phyloP scores from a whole-genome alignment of 2,113 vertebrate species.

The Apeltes quadracus region DNA sequence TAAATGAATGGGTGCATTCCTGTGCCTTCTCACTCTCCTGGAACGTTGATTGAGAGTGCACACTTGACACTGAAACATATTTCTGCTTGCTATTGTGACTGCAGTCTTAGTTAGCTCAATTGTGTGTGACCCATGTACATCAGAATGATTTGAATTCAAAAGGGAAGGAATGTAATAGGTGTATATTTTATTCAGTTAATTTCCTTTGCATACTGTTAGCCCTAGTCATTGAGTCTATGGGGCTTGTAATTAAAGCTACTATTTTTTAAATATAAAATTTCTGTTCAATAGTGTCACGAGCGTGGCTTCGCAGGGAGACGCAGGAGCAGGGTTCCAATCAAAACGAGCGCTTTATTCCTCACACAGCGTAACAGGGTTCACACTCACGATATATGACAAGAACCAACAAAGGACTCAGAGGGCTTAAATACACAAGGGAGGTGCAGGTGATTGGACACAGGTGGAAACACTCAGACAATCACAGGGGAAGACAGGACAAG shows the following conservation, averaged over 20 bases:
- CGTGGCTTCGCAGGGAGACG: too few relatives aligned
- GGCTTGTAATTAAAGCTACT: too few relatives aligned
- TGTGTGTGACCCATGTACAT: conserved; percentile 10
- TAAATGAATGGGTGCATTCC: conserved; percentile 6
- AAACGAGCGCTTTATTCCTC: too few relatives aligned
- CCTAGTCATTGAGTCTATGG: neutral
- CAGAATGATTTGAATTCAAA: conserved; percentile 33
- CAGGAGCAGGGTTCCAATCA: too few relatives aligned
- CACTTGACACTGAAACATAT: conserved; percentile 42
- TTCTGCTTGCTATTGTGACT: conserved; percentile 29
- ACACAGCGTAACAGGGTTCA: too few relatives aligned
- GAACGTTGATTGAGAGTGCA: conserved; percentile 32
- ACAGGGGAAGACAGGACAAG: too few relatives aligned
- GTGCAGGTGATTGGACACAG: too few relatives aligned
- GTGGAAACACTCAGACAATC: too few relatives aligned
- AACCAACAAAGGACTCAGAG: too few relatives aligned
- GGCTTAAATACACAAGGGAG: too few relatives aligned
- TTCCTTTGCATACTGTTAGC: conserved; percentile 5
- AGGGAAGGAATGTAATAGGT: conserved; percentile 32
- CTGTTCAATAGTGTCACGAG: neutral
- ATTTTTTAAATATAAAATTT: neutral
- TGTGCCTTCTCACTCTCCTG: conserved; percentile 29
- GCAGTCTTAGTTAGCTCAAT: conserved; percentile 14
- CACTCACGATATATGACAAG: too few relatives aligned
- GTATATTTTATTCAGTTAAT: conserved; percentile 27